Evolutionary conservation across 2,797 vertebrate genomes (phyloP), one percentile per base, ranked within the genome.

Genomic region (Capromys pilorides): DNA sequence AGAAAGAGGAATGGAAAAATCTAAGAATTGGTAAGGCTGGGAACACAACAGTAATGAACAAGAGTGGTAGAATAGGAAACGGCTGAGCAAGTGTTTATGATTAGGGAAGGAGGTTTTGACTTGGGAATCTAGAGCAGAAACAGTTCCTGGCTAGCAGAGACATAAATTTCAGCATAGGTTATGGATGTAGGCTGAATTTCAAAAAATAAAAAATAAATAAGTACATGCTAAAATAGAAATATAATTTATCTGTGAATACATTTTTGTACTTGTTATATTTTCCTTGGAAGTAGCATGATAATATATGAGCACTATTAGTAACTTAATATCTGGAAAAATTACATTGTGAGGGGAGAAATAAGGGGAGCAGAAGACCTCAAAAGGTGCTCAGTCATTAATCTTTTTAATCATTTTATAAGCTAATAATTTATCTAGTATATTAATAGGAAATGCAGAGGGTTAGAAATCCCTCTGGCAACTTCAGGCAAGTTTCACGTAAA

Each of bases 231-330:
- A 84, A 59, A 24, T 2, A 91, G 24, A 86, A 80, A 11, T 67
- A 81, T n/a, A 14, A 84, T 49, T 86, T 86, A 79, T 51, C 26
- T 36, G 49, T 79, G 22, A 88, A 75, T 80, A 39, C 0, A 5
- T n/a, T 88, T 71, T 49, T 93, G 21, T 45, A 78, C 26, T 83
- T 16, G 33, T 45, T 97, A 96, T 78, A 61, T 96, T 97, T 66
- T 97, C 91, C 82, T 93, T 94, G 59, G 91, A 92, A 95, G 94
- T 93, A 94, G 75, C 88, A 97, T 95, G 94, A 85, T 93, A 95
- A 95, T 59, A 88, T 88, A 49, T 93, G 57, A 97, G 95, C 66
- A 93, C 75, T 69, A 91, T 90, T 96, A 93, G 95, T 96, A 98
- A 97, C 77, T 95, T 97, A 93, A 95, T 94, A 96, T 62, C 49